Percentiles rank a stretch among this genome's conserved stretches.
These are phyloP conservation scores for Hemicrepidius hirtus DNA, from an alignment of 2,888 invertebrate genomes.

Conservation along the genomic window DNA sequence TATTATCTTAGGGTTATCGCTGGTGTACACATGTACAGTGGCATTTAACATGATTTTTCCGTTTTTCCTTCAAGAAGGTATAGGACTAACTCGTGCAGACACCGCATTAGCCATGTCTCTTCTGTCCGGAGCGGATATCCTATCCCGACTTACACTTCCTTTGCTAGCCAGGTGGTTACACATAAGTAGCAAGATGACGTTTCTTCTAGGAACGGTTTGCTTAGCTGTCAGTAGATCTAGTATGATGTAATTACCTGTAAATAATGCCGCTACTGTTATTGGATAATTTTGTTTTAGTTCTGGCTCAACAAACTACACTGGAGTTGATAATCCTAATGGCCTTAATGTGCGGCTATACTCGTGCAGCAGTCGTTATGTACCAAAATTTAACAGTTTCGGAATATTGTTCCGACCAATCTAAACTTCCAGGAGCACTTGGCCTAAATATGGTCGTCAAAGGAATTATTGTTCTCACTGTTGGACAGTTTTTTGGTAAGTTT, in stretches of 20 bases:
- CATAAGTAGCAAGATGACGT: slow-evolving; percentile 78
- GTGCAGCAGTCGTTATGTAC: slow-evolving; percentile 84
- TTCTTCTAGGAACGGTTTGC: slow-evolving; percentile 77
- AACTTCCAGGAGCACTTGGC: slow-evolving; percentile 81
- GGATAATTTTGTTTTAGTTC: slow-evolving; percentile 67
- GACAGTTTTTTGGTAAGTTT: slow-evolving; percentile 73
- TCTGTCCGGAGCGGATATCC: slow-evolving; percentile 80
- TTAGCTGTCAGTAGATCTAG: slow-evolving; percentile 76
- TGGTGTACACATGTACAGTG: slow-evolving; percentile 80
- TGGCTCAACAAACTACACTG: slow-evolving; percentile 77
- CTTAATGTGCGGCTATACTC: slow-evolving; percentile 80
- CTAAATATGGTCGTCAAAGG: slow-evolving; percentile 84
- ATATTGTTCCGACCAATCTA: slow-evolving; percentile 74
- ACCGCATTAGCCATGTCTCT: slow-evolving; percentile 83
- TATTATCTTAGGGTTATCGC: slow-evolving; percentile 79
- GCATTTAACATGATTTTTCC: slow-evolving; percentile 84
- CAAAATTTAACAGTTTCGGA: slow-evolving; percentile 83
- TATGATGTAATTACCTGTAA: slow-evolving; percentile 66
- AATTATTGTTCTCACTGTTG: slow-evolving; percentile 78
- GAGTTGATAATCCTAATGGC: slow-evolving; percentile 75
- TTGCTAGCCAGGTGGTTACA: slow-evolving; percentile 77
- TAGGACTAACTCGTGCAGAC: slow-evolving; percentile 71
- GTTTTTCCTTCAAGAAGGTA: slow-evolving; percentile 76
- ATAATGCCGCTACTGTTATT: not conserved
- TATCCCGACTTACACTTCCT: slow-evolving; percentile 79